Evolutionary conservation across 2,797 vertebrate species (phyloP).

Genomic region (Odontamblyopus lacepedii): DNA sequence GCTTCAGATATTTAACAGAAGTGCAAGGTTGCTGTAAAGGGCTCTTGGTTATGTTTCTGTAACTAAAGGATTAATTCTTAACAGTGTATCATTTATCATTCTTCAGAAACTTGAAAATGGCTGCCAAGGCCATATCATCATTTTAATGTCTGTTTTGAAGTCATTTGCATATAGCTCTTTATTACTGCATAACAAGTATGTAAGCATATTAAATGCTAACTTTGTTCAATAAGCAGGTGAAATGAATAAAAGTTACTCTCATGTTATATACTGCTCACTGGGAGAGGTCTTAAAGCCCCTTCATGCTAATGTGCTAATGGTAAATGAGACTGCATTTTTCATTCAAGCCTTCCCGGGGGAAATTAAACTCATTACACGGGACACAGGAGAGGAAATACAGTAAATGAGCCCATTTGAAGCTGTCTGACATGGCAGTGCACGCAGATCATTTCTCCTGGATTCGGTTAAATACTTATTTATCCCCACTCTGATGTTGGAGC

Average conservation of each 20-base stretch:
- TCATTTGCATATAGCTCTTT: not conserved
- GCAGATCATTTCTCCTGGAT: conserved; percentile 16
- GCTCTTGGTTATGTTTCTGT: not conserved
- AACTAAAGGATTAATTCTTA: not conserved
- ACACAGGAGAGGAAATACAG: conserved; percentile 15
- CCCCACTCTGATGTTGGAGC: conserved; percentile 12
- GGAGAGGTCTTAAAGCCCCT: conserved; percentile 9
- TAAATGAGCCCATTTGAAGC: conserved; percentile 20
- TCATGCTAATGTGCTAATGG: conserved; percentile 20
- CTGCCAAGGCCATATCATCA: not conserved
- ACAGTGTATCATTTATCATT: not conserved
- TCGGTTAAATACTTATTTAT: conserved; percentile 17
- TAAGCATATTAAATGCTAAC: conserved; percentile 8
- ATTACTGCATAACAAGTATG: not conserved
- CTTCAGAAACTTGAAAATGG: too few species aligned
- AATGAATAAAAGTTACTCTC: not conserved
- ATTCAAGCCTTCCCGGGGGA: conserved; percentile 15
- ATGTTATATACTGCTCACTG: conserved; percentile 11
- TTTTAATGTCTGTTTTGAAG: not conserved
- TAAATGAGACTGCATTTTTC: conserved; percentile 23
- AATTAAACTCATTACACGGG: conserved; percentile 20
- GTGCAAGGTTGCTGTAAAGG: not conserved
- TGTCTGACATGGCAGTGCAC: conserved; percentile 10
- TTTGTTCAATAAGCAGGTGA: conserved; percentile 3
- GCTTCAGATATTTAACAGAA: not conserved